Evolutionary conservation across 2,888 invertebrate genomes (phyloP), one percentile per base, ranked within the genome.

Genomic region (Eupsilia transversa): DNA sequence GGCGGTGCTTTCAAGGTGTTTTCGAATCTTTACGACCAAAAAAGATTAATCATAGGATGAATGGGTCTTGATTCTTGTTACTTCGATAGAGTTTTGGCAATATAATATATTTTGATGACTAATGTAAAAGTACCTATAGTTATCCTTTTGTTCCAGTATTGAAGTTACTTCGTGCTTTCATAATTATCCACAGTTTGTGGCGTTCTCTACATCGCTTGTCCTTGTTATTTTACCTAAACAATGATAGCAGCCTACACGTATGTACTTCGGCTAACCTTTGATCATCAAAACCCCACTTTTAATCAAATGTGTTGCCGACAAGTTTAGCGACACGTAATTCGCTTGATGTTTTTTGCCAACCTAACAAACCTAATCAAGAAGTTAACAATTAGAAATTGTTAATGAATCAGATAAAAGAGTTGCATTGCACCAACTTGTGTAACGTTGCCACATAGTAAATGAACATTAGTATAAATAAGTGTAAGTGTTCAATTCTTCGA

Each of bases 401-500:
- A 79, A 84, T 74, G 69, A 74, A 86, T 85, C 76, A 71, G 81
- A 86, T 83, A 82, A 85, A 86, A 82, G 52, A 67, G 66, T 86
- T 73, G 61, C 81, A 61, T 81, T 80, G 68, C 75, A 63, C 54
- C 77, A 75, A 61, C 65, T 82, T 74, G 83, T 68, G 33, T 67
- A 63, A 69, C 68, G 65, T 85, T 76, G 74, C 78, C 79, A 80
- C 79, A 79, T 74, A 75, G 77, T 83, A 82, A 87, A 83, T 76
- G 78, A 78, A 83, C 81, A 85, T 85, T 85, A 79, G 72, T 86
- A 77, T 87, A 87, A 86, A 87, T 88, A 87, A 86, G 85, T 79
- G 85, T 81, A 87, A 87, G 80, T 68, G 73, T 64, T 78, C 76
- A 85, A 85, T 87, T 87, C 88, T 83, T 87, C 80, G 88, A 79